Evolutionary conservation across 1,140 invertebrate species (phyloP).

Genomic region (Papilio polytes): DNA sequence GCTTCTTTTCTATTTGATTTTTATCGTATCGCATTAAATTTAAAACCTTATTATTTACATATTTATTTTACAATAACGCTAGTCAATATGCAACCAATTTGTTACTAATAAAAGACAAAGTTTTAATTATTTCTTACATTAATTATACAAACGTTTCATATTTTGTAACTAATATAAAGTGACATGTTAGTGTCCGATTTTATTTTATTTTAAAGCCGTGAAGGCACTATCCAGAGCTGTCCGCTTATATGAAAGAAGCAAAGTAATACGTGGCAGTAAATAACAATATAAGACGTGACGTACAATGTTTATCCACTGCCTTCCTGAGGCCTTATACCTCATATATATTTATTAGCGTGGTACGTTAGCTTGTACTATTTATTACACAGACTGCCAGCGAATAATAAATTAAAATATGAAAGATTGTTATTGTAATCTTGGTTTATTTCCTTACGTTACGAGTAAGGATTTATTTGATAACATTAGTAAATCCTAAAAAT

Average conservation of each 20-base stretch:
- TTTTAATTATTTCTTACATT: too few species aligned
- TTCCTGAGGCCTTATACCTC: constrained; percentile 44
- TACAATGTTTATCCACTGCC: constrained; percentile 41
- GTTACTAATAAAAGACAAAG: too few species aligned
- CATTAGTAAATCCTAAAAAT: neutral
- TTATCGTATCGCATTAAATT: too few species aligned
- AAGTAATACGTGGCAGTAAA: constrained; percentile 33
- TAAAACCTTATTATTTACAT: too few species aligned
- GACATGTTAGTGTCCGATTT: neutral
- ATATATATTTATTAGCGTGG: constrained; percentile 48
- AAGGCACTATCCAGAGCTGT: neutral
- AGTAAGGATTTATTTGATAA: neutral
- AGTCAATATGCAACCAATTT: too few species aligned
- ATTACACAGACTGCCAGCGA: constrained; percentile 17
- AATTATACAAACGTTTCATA: too few species aligned
- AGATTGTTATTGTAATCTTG: neutral
- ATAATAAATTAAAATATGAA: constrained; percentile 26
- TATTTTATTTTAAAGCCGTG: constrained; percentile 3
- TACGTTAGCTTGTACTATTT: constrained; percentile 30
- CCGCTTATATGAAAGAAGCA: constrained; percentile 30
- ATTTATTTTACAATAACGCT: too few species aligned
- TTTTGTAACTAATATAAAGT: too few species aligned
- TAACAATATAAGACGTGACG: constrained; percentile 46
- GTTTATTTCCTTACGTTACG: neutral
- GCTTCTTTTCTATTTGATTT: too few species aligned